A percentile compares a stretch with the other conserved stretches of the same genome.
These are phyloP conservation scores for Oedothorax gibbosus DNA, from an alignment of 1,140 invertebrate genomes.

Conservation along the genomic window DNA sequence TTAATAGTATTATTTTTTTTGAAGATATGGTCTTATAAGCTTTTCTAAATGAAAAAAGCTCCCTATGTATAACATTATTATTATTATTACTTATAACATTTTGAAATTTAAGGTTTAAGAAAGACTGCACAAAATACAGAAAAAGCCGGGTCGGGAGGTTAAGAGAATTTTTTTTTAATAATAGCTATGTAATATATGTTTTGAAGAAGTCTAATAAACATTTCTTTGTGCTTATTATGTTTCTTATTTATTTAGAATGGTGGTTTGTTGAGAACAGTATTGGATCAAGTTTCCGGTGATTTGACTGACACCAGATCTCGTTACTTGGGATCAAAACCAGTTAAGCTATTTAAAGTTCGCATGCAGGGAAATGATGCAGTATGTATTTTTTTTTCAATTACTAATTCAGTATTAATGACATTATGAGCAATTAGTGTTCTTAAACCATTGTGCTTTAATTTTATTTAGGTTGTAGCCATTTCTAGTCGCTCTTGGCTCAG, in stretches of 20 bases:
- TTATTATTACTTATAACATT: neutral
- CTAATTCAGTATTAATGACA: conserved; percentile 4
- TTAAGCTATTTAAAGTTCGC: conserved; percentile 94
- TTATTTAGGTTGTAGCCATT: conserved; percentile 85
- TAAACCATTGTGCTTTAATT: neutral
- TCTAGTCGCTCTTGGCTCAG: conserved; percentile 98
- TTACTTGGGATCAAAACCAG: conserved; percentile 93
- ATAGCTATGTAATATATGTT: neutral
- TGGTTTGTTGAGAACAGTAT: conserved; percentile 91
- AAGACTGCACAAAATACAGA: neutral
- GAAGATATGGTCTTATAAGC: too few species aligned
- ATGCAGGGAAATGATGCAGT: conserved; percentile 97
- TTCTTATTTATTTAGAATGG: conserved; percentile 81
- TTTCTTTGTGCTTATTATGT: neutral
- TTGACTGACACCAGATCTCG: conserved; percentile 96
- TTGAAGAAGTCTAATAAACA: neutral
- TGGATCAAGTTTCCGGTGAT: conserved; percentile 97
- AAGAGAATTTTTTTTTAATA: neutral
- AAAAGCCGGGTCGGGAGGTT: neutral
- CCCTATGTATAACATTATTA: too few species aligned
- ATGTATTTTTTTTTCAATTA: conserved; percentile 65
- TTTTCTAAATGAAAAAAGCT: too few species aligned
- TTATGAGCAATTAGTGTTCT: neutral
- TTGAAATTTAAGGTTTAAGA: neutral
- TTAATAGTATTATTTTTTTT: neutral